These are phyloP conservation scores for Temnopleurus reevesii DNA, from an alignment of 53 echinoderm and acorn worm species.

Conservation along the genomic window DNA sequence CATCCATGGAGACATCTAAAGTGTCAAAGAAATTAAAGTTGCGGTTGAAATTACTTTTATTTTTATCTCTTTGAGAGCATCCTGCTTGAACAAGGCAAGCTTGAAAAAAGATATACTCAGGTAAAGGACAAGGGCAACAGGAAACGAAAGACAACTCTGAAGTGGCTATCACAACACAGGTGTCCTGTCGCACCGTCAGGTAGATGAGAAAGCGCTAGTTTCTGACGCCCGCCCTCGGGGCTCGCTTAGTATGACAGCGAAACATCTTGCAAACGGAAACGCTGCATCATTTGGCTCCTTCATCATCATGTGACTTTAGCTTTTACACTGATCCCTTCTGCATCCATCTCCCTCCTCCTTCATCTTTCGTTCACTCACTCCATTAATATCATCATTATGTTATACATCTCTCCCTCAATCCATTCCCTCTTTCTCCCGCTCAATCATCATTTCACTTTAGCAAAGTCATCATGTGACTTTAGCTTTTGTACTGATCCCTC, in stretches of 20 bases:
- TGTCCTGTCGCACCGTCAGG: neutral
- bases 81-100: too few species aligned
- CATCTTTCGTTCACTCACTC: neutral
- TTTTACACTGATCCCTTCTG: neutral
- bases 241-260: slow-evolving; percentile 25
- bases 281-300: neutral
- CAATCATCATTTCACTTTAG: neutral
- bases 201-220: slow-evolving; percentile 25
- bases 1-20: too few species aligned
- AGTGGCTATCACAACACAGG: slow-evolving; percentile 47
- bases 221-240: slow-evolving; percentile 1
- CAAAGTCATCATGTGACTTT: neutral
- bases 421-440: neutral
- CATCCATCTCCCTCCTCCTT: neutral
- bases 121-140: slow-evolving; percentile 29
- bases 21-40: too few species aligned
- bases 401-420: neutral
- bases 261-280: slow-evolving; percentile 30
- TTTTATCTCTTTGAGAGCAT: too few species aligned
- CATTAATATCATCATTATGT: neutral
- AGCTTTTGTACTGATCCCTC: neutral
- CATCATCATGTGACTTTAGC: slow-evolving; percentile 40
- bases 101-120: too few species aligned
- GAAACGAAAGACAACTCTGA: slow-evolving; percentile 23
- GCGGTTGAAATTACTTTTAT: too few species aligned